Evolutionary conservation across 1,140 invertebrate genomes (phyloP), one percentile per base, ranked within the genome.

Genomic region (Danaus melanippus): DNA sequence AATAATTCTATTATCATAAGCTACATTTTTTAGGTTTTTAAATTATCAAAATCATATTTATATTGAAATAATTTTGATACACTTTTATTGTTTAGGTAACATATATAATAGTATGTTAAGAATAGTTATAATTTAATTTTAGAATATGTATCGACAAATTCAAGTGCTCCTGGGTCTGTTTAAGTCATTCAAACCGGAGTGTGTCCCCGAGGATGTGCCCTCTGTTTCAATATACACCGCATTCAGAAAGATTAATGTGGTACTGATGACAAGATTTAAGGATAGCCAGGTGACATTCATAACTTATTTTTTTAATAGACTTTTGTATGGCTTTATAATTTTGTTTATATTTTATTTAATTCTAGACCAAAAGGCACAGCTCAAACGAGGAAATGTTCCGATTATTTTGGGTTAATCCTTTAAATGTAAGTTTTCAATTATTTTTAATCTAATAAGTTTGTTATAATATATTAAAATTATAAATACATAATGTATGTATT

Each of bases 131-230:
- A 32, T 46, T 60, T 58, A 46, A 49, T 76, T 84, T 9, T 71
- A 86, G 80, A 86, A 74, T 54, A 68, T 77, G 62, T 77, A 58
- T 49, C 60, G 71, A 10, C 76, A 79, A 52, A 52, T 88, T 8
- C 76, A 82, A 71, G 81, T 81, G 0, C 59, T 88, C 5, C 58
- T 88, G 9, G 79, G 83, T n/a, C 61, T 88, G 15, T 88, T 86
- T 63, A 88, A 88, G 54, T 84, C 84, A 0, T 87, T 80, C 63
- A 86, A 78, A 56, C 86, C 86, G 1, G 84, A 88, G 55, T 84
- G 70, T 69, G 84, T 86, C 12, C 86, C 86, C 7, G 84, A 88
- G 55, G 69, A 80, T 64, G 61, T 88, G 1, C 81, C 86, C 8
- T 76, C 75, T 9, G 73, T 86, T 41, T 82, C 81, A 2, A 66